These are phyloP conservation scores for Drosophila melanica DNA, from an alignment of 1,140 invertebrate genomes.

Conservation along the genomic window DNA sequence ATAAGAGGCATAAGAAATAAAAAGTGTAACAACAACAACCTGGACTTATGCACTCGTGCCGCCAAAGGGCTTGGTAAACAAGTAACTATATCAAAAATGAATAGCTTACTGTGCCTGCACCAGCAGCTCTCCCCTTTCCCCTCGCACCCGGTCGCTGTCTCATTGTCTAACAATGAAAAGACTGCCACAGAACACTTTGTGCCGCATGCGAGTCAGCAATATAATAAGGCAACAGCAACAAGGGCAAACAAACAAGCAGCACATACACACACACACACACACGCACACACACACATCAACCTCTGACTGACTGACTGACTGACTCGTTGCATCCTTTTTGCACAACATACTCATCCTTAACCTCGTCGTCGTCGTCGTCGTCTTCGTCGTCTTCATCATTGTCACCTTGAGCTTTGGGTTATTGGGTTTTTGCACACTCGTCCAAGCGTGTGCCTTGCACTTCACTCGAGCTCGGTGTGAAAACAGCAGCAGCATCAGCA, in stretches of 20 bases:
- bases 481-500: constrained; percentile 25
- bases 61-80: constrained; percentile 43
- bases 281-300: constrained; percentile 4
- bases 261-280: constrained; percentile 9
- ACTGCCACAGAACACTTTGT: constrained; percentile 58
- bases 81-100: constrained; percentile 61
- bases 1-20: background rate
- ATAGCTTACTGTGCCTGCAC: constrained; percentile 48
- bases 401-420: constrained; percentile 78
- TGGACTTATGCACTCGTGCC: constrained; percentile 53
- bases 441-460: constrained; percentile 59
- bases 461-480: constrained; percentile 42
- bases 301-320: constrained; percentile 4
- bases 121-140: background rate
- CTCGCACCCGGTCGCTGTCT: constrained; percentile 8
- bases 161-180: constrained; percentile 71
- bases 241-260: constrained; percentile 62
- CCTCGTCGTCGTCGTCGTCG: constrained; percentile 33
- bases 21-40: constrained; percentile 10
- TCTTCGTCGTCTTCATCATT: constrained; percentile 65
- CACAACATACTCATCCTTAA: constrained; percentile 42
- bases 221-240: constrained; percentile 71
- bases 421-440: constrained; percentile 75
- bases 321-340: constrained; percentile 31
- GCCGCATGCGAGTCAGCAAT: constrained; percentile 58